phyloP scores from a whole-genome alignment of 2,888 invertebrate species.

The Apotomis turbidana region DNA sequence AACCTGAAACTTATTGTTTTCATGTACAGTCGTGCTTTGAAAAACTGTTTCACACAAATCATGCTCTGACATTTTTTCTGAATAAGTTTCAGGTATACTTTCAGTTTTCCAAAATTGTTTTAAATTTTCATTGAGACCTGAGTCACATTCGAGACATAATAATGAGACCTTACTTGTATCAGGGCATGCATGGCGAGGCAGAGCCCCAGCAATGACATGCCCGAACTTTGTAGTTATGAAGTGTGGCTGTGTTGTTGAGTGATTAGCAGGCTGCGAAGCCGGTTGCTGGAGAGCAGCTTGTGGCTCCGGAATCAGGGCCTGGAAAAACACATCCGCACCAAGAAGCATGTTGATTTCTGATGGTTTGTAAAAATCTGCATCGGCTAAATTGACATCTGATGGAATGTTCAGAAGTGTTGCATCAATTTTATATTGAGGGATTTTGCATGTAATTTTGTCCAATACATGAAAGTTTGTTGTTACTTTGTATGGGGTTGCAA shows the following conservation, averaged over 20 bases:
- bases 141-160: slow-evolving; percentile 6
- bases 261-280: not conserved
- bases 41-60: slow-evolving; percentile 14
- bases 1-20: slow-evolving; percentile 27
- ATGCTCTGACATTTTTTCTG: not conserved
- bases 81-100: slow-evolving; percentile 16
- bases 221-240: slow-evolving; percentile 40
- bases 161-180: slow-evolving; percentile 1
- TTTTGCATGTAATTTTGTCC: too few species aligned
- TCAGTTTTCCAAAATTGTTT: slow-evolving; percentile 19
- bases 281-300: not conserved
- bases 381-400: too few species aligned
- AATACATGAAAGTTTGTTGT: too few species aligned
- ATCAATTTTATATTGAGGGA: too few species aligned
- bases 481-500: too few species aligned
- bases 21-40: slow-evolving; percentile 5
- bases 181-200: not conserved
- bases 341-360: too few species aligned
- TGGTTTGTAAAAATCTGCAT: too few species aligned
- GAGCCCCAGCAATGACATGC: slow-evolving; percentile 35
- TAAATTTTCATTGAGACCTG: not conserved
- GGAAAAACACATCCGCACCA: slow-evolving; percentile 43
- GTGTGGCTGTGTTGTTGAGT: not conserved
- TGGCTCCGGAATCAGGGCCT: slow-evolving; percentile 41
- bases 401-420: too few species aligned